Base-by-base conservation (phyloP, 2,888 invertebrate species). In the Nowickia ferox region DNA sequence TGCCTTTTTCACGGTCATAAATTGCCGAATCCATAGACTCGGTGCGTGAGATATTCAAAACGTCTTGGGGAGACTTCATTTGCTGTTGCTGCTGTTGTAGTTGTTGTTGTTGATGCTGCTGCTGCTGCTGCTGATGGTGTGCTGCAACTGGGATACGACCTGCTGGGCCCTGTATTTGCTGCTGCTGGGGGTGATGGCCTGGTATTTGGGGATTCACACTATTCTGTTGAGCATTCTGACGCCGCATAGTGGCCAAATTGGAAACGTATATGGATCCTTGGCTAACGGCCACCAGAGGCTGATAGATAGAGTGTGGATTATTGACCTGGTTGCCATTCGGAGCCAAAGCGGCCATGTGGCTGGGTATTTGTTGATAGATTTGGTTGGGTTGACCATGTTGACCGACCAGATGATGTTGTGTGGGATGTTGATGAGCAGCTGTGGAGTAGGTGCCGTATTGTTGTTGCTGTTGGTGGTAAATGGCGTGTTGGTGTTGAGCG, bases 401-500 rank as follows among this genome's bases (percentile, higher is more conserved):
- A 78, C 81, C 85, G 44, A 81, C 82, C 88, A 91, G 84, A 84
- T 90, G 91, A 84, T 91, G 92, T 48, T 90, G 90, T 1, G 89
- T 90, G 83, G 91, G 89, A 87, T 91, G 91, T 61, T 86, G 88
- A 77, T 86, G 75, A 84, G 89, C 84, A 30, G 90, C 88, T 72
- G 91, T 90, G 5, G 90, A 89, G 65, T 91, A 91, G 69, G 92
- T 91, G 55, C 91, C 92, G 85, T 92, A 92, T 71, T 92, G 92
- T 68, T 90, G 90, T 87, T 92, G 92, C 75, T 92, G 92, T 87
- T 92, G 92, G 63, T 92, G 92, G 74, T 92, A 92, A 81, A 95
- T 92, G 69, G 92, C 90, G 79, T 95, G 91, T 93, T 94, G 93
- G 93, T 95, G 94, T 93, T 94, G 93, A 91, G 91, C 90, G 59